These are phyloP conservation scores for Paramuricea clavata DNA, from an alignment of 92 coral and sea anemone genomes.

Conservation along the genomic window DNA sequence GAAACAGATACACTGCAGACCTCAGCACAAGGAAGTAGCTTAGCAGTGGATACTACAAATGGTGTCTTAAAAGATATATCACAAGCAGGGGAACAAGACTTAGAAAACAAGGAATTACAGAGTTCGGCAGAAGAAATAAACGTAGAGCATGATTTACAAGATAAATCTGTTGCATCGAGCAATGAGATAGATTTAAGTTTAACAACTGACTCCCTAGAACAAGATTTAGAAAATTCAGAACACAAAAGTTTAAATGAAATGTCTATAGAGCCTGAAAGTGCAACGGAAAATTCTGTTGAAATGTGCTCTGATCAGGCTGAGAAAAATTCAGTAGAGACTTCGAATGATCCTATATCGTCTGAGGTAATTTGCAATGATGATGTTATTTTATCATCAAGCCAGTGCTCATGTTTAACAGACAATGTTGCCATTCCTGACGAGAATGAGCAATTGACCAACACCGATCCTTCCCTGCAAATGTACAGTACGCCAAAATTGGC, in stretches of 20 bases:
- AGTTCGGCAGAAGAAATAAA: not conserved
- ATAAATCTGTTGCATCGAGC: not conserved
- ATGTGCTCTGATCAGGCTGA: not conserved
- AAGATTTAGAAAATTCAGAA: not conserved
- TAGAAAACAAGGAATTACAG: not conserved
- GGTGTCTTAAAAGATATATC: slow-evolving; percentile 10
- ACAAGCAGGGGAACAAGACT: not conserved
- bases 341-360: not conserved
- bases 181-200: not conserved
- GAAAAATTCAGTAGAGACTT: not conserved
- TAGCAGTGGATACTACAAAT: not conserved
- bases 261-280: not conserved
- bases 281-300: not conserved
- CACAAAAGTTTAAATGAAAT: not conserved
- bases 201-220: not conserved
- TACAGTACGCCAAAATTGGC: slow-evolving; percentile 36
- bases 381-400: slow-evolving; percentile 28
- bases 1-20: not conserved
- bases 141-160: not conserved
- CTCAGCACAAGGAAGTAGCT: not conserved
- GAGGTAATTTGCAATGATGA: not conserved
- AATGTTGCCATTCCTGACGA: not conserved
- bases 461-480: slow-evolving; percentile 19
- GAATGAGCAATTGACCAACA: not conserved
- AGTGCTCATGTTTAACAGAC: not conserved